Evolutionary conservation across 2,113 vertebrate species (phyloP).

Genomic region (Periophthalmus modestus): DNA sequence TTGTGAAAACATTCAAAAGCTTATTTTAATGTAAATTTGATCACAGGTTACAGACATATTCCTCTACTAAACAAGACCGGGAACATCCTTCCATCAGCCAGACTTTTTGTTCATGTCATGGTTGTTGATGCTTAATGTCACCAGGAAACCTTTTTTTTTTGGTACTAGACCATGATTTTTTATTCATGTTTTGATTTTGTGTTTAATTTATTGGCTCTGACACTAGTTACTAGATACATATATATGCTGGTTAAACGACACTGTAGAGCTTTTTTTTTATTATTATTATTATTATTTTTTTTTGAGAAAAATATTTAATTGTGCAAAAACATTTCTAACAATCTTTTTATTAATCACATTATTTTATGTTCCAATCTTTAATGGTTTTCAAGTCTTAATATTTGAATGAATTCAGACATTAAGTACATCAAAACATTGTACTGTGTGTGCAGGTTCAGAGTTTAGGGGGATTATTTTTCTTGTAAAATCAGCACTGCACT

Average conservation of each 20-base stretch:
- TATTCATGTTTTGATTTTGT: neutral
- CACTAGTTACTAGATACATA: neutral
- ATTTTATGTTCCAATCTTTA: neutral
- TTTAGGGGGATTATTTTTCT: conserved; percentile 35
- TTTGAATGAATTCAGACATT: conserved; percentile 23
- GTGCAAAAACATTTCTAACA: neutral
- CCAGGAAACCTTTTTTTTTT: neutral
- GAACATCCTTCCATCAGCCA: conserved; percentile 83
- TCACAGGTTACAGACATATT: conserved; percentile 91
- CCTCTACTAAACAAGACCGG: conserved; percentile 87
- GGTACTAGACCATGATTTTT: conserved; percentile 10
- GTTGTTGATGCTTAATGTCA: conserved; percentile 71
- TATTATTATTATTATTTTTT: too few species aligned
- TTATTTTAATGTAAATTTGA: conserved; percentile 24
- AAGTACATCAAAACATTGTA: neutral
- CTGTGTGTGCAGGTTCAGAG: conserved; percentile 8
- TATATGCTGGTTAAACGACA: neutral
- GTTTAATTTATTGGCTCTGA: conserved; percentile 27
- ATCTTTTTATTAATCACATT: neutral
- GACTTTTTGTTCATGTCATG: conserved; percentile 87
- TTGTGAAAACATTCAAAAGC: conserved; percentile 6
- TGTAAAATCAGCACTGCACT: conserved; percentile 17
- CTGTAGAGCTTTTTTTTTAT: neutral
- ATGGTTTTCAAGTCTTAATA: conserved; percentile 24
- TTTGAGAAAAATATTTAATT: neutral